Evolutionary conservation across 2,113 vertebrate species (phyloP).

Genomic region (Sprattus sprattus): DNA sequence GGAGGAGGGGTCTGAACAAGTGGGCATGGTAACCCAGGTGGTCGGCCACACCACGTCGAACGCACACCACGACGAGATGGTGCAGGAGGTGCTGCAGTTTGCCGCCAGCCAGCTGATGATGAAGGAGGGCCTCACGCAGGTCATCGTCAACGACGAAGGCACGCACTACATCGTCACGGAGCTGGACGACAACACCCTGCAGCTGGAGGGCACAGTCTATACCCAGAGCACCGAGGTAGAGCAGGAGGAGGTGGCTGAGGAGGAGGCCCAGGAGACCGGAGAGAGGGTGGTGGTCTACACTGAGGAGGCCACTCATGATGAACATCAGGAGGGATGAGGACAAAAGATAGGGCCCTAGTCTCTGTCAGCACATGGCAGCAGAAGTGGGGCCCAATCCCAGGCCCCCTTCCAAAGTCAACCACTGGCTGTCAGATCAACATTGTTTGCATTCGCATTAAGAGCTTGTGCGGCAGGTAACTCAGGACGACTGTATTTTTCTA

Average conservation of each 20-base stretch:
- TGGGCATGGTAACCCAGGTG: conserved; percentile 72
- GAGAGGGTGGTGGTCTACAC: conserved; percentile 87
- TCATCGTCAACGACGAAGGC: conserved; percentile 91
- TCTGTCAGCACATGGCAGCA: not conserved
- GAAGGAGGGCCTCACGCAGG: conserved; percentile 90
- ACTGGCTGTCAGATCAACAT: not conserved
- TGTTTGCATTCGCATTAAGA: not conserved
- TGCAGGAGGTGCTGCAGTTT: conserved; percentile 91
- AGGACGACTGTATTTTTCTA: conserved; percentile 6
- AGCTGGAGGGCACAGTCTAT: conserved; percentile 76
- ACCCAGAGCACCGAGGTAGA: conserved; percentile 55
- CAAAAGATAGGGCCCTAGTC: not conserved
- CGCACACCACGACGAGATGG: conserved; percentile 74
- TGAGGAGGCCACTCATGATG: conserved; percentile 46
- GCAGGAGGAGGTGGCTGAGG: conserved; percentile 33
- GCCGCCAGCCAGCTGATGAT: conserved; percentile 86
- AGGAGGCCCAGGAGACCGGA: conserved; percentile 48
- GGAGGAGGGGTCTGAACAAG: conserved; percentile 60
- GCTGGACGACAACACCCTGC: conserved; percentile 79
- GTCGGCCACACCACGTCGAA: conserved; percentile 65
- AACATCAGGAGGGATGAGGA: not conserved
- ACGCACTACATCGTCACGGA: conserved; percentile 96
- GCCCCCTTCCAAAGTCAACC: not conserved
- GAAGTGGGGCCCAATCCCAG: not conserved
- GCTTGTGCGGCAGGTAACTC: not conserved